Base-by-base conservation (phyloP, 2,797 vertebrate genomes). In the Sarcophilus harrisii region DNA sequence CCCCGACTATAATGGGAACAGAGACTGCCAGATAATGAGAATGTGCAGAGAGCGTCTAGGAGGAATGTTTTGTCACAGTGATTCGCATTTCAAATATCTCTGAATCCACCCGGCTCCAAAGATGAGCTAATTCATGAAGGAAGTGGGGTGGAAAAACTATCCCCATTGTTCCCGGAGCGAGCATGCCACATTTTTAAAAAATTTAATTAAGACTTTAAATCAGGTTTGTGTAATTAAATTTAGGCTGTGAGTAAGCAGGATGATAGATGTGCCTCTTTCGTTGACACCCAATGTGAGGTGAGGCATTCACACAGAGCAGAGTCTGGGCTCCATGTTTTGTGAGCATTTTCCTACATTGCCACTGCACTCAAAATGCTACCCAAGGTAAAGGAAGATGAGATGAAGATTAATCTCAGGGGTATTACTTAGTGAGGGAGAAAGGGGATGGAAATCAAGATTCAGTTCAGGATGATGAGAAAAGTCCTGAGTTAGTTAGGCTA, bases 151-250 rank as follows among this genome's bases (percentile, higher is more conserved):
- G 96, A 97, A 97, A 94, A 97, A 45, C 60, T 54, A 95, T 55
- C 57, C 90, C 58, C 92, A 45, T 94, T 96, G 92, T 95, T 98
- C 97, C 97, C 93, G 60, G 95, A 45, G 91, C 96, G 90, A 98
- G 96, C 97, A 96, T 91, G 95, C 60, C 62, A 52, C 96, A 94
- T 96, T 97, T 95, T 95, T 21, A 0, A 96, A 96, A 98, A 97
- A 98, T 97, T 96, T 97, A 98, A 98, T 98, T 98, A 98, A 98
- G 96, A 96, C 59, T 93, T 93, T 5, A 96, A 98, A 97, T 97
- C 91, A 94, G 97, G 95, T 95, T 97, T 97, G 97, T 87, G 6
- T 97, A 96, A 98, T 98, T 98, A 95, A 91, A 97, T 97, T 97
- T 97, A 92, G 92, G 93, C 93, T 52, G 49, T 94, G 90, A n/a